phyloP scores from a whole-genome alignment of 2,888 invertebrate species.

The Leucania comma region DNA sequence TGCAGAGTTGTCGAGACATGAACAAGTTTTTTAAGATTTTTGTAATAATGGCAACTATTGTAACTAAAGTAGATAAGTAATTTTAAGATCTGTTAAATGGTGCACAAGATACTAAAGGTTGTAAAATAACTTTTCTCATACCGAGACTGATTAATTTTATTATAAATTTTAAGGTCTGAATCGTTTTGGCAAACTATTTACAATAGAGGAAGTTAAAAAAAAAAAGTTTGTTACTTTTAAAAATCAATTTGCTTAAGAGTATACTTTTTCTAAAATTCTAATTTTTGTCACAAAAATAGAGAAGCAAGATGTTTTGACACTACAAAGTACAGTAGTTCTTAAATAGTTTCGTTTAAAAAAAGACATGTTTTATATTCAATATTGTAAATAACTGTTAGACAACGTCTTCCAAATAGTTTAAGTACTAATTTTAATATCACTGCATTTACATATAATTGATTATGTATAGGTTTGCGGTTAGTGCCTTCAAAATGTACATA shows the following conservation, averaged over 20 bases:
- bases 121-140: conserved; percentile 78
- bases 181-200: conserved; percentile 45
- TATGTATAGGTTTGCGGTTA: conserved; percentile 56
- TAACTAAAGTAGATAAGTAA: conserved; percentile 39
- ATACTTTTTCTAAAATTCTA: conserved; percentile 14
- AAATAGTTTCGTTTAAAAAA: conserved; percentile 70
- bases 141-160: conserved; percentile 89
- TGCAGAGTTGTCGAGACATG: conserved; percentile 19
- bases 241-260: conserved; percentile 26
- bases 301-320: conserved; percentile 22
- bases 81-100: conserved; percentile 69
- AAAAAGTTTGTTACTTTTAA: conserved; percentile 22
- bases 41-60: conserved; percentile 46
- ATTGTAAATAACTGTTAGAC: conserved; percentile 76
- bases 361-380: conserved; percentile 74
- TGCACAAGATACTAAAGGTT: conserved; percentile 79
- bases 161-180: conserved; percentile 68
- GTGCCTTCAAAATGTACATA: conserved; percentile 71
- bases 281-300: conserved; percentile 5
- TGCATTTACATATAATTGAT: conserved; percentile 70
- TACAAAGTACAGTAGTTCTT: conserved; percentile 72
- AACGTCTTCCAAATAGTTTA: conserved; percentile 82
- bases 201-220: not conserved
- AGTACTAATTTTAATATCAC: conserved; percentile 71
- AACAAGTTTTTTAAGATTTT: conserved; percentile 37